Evolutionary conservation across 1,140 invertebrate genomes (phyloP).

Genomic region (Laupala kohalensis): DNA sequence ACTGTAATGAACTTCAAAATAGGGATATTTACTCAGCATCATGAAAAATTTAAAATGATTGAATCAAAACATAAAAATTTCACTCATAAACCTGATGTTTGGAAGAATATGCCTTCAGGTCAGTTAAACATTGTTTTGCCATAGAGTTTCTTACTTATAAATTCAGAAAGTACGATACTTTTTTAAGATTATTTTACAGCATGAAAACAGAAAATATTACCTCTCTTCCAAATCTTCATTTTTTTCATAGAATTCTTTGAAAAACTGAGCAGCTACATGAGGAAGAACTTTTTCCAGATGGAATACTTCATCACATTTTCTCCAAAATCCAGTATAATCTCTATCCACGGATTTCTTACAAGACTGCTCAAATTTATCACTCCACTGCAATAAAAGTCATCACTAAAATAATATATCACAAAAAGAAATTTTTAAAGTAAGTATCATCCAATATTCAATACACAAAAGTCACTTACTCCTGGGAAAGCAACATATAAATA

Average conservation of each 20-base stretch:
- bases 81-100: neutral
- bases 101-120: neutral
- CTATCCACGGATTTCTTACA: neutral
- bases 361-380: neutral
- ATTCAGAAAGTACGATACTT: neutral
- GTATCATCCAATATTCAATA: neutral
- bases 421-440: neutral
- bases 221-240: slow-evolving; percentile 21
- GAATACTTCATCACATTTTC: slow-evolving; percentile 39
- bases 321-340: slow-evolving; percentile 31
- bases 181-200: neutral
- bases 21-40: too few species aligned
- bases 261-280: slow-evolving; percentile 38
- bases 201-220: neutral
- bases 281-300: slow-evolving; percentile 35
- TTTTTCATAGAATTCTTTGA: slow-evolving; percentile 34
- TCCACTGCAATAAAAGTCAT: neutral
- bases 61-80: neutral
- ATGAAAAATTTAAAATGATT: neutral
- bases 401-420: neutral
- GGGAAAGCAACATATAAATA: neutral
- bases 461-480: neutral
- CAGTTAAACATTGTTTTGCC: neutral
- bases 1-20: too few species aligned
- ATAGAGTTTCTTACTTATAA: neutral